A percentile compares a stretch with the other conserved stretches of the same genome.
Conservation (phyloP, 2,113 vertebrate genomes). For the Mus musculus region GRCm39 chr1:30983001-30983500, state of each 20-base stretch:
- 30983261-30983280: neutral
- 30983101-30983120: neutral
- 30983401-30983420: neutral
- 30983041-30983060: constrained; percentile 99
- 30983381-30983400: neutral
- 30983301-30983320: neutral
- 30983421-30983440: neutral
- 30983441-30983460: neutral
- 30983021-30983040: constrained; percentile 99
- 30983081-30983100: constrained; percentile 90
- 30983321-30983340: too few relatives aligned
- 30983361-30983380: too few relatives aligned
- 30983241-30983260: neutral
- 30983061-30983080: constrained; percentile 98
- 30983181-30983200: neutral
- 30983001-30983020: constrained; percentile 95
- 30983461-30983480: neutral
- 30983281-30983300: neutral
- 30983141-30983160: neutral
- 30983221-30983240: neutral
- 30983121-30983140: neutral
- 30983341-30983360: too few relatives aligned
- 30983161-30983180: constrained; percentile 35
- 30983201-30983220: neutral
- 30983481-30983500: neutral